A percentile compares a stretch with the other conserved stretches of the same genome.
Evolutionary conservation across 2,113 vertebrate genomes (phyloP).

Genomic region (Dicrurus megarhynchus): DNA sequence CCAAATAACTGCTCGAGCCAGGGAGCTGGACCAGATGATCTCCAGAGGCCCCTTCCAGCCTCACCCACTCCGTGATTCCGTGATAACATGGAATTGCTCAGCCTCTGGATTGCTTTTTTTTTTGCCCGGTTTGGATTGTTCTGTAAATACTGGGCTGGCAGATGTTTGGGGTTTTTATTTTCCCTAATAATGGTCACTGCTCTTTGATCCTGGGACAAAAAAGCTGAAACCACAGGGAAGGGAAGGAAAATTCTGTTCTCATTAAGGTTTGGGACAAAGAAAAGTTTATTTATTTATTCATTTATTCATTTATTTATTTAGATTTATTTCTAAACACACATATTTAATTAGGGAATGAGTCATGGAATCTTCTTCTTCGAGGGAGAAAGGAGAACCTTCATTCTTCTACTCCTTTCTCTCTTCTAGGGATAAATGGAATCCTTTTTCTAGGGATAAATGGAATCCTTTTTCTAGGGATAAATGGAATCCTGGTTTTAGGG

Average conservation of each 20-base stretch:
- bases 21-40: neutral
- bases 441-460: neutral
- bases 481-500: neutral
- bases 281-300: neutral
- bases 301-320: neutral
- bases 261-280: neutral
- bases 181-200: neutral
- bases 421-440: neutral
- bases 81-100: neutral
- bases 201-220: slow-evolving; percentile 27
- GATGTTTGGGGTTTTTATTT: neutral
- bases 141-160: neutral
- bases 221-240: neutral
- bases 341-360: neutral
- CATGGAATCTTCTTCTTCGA: neutral
- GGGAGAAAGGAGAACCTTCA: neutral
- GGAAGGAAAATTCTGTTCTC: neutral
- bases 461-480: neutral
- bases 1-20: neutral
- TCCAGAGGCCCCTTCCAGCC: neutral
- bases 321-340: neutral
- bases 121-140: neutral
- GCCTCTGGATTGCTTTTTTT: neutral
- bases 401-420: neutral
- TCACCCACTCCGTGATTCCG: accelerated